Evolutionary conservation across 2,888 invertebrate genomes (phyloP).

Genomic region (Uloborus plumipes): DNA sequence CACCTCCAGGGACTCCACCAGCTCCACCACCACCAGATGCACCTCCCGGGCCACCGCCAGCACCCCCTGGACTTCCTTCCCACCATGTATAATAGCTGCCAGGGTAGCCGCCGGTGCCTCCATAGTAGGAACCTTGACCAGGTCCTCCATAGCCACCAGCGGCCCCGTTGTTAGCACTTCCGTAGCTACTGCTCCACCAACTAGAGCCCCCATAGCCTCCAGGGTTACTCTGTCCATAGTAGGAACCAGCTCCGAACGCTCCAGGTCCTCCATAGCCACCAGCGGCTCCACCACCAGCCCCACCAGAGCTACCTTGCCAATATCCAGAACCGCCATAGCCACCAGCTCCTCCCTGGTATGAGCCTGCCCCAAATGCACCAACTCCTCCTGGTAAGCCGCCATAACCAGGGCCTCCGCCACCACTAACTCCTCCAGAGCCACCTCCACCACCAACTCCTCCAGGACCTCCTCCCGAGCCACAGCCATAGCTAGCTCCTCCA

Average conservation of each 20-base stretch:
- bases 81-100: too few species aligned
- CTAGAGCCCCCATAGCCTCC: not conserved
- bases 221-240: too few species aligned
- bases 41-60: too few species aligned
- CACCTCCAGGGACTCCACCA: too few species aligned
- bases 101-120: too few species aligned
- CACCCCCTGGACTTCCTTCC: too few species aligned
- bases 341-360: too few species aligned
- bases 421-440: not conserved
- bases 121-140: too few species aligned
- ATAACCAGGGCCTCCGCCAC: not conserved
- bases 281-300: not conserved
- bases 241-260: not conserved
- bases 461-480: not conserved
- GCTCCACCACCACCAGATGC: too few species aligned
- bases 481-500: too few species aligned
- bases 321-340: not conserved
- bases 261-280: not conserved
- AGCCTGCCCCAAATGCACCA: not conserved
- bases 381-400: not conserved
- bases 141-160: too few species aligned
- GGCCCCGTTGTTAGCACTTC: not conserved
- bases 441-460: not conserved
- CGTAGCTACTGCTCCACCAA: not conserved
- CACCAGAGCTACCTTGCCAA: not conserved